Conservation (phyloP, 2,113 vertebrate species). For the Siniperca chuatsi region DNA sequence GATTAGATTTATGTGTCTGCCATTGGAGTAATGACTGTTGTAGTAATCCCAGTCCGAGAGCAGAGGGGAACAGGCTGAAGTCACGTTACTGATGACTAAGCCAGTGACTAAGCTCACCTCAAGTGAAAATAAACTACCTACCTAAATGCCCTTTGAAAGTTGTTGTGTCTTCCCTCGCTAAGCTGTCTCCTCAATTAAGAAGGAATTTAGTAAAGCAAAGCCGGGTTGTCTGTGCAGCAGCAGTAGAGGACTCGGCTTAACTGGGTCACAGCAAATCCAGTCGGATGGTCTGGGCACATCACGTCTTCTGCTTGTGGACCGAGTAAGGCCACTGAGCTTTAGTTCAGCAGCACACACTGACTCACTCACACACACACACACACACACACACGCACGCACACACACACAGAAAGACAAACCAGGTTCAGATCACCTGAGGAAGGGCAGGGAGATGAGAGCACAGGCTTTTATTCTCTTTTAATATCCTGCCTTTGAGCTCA, state of each 20-base stretch:
- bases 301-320: slow-evolving; percentile 58
- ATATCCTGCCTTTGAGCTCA: neutral
- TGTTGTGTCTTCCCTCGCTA: slow-evolving; percentile 53
- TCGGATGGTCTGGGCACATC: slow-evolving; percentile 58
- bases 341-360: slow-evolving; percentile 48
- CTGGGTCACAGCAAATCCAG: slow-evolving; percentile 72
- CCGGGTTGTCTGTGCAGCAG: slow-evolving; percentile 52
- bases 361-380: slow-evolving; percentile 30
- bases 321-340: slow-evolving; percentile 72
- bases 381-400: slow-evolving; percentile 5
- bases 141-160: slow-evolving; percentile 74
- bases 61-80: slow-evolving; percentile 7
- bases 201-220: slow-evolving; percentile 49
- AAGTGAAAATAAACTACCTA: slow-evolving; percentile 64
- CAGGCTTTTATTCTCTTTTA: slow-evolving; percentile 20
- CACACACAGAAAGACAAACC: slow-evolving; percentile 19
- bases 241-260: slow-evolving; percentile 51
- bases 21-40: slow-evolving; percentile 10
- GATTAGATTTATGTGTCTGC: slow-evolving; percentile 38
- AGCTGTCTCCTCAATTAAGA: slow-evolving; percentile 73
- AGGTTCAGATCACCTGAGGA: slow-evolving; percentile 45
- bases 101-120: slow-evolving; percentile 69
- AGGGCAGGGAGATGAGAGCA: slow-evolving; percentile 6
- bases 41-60: slow-evolving; percentile 22
- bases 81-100: slow-evolving; percentile 58